Evolutionary conservation across 2,888 invertebrate genomes (phyloP), one percentile per base, ranked within the genome.

Genomic region (Leucophenga montana): DNA sequence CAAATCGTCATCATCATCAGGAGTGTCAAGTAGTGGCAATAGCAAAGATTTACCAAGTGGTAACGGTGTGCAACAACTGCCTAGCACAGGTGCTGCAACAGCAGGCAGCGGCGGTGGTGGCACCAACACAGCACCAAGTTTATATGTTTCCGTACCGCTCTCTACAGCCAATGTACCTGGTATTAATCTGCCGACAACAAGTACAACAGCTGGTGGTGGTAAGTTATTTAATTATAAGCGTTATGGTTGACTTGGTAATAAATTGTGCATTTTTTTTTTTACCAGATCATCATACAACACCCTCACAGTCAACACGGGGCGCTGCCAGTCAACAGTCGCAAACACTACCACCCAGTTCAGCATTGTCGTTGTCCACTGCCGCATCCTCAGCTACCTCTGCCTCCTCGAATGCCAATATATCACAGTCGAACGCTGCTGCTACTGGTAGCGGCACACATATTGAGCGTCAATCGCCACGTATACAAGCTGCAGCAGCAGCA

Each of bases 61-160:
- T 31, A 14, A 22, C 27, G 46, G 56, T n/a, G 18, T 14, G 22
- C 62, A 46, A 64, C 31, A 22, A 11, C n/a, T 57, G 31, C 46
- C 46, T 8, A 61, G 48, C 48, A 48, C 74, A 16, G 70, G 72
- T 56, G 70, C 65, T 62, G 67, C 77, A 62, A 66, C 71, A 73
- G 64, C 71, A 73, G 70, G 53, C n/a, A 69, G 62, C 70, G 73
- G 65, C 66, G 71, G 71, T 50, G 67, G 73, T 65, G 65, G 67
- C 65, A 67, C 66, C 71, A 71, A 67, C 66, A 16, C 50, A 50
- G 61, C 61, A 22, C 89, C 89, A 44, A 91, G 91, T 86, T 90
- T 93, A 75, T 92, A 92, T 66, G 92, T 93, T 20, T 92, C 92
- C 27, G 92, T 93, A 75, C 92, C 93, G 73, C 85, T 93, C 73